Evolutionary conservation across 2,113 vertebrate genomes (phyloP).

Genomic region (Triplophysa rosa): DNA sequence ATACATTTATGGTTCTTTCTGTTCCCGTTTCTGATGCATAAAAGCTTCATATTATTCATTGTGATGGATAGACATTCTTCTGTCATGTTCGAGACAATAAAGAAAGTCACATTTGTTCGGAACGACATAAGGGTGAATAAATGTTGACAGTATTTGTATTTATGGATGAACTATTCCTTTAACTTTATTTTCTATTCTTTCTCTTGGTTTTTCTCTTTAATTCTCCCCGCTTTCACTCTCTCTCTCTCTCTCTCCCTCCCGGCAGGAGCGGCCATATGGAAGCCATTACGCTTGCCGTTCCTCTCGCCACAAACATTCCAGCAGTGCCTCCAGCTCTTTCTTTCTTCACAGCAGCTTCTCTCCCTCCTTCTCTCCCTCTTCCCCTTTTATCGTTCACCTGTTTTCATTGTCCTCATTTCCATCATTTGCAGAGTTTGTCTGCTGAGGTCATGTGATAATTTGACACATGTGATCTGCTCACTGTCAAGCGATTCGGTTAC

Average conservation of each 20-base stretch:
- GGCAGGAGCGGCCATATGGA: conserved; percentile 52
- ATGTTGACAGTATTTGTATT: neutral
- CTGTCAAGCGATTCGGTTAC: neutral
- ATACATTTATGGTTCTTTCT: too few species aligned
- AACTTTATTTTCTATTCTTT: conserved; percentile 36
- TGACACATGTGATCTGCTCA: conserved; percentile 39
- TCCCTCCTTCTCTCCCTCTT: conserved; percentile 54
- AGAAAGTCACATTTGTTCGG: conserved; percentile 39
- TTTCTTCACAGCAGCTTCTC: conserved; percentile 40
- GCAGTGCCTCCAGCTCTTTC: conserved; percentile 50
- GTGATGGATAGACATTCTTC: too few species aligned
- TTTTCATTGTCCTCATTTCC: conserved; percentile 42
- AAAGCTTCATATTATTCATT: too few species aligned
- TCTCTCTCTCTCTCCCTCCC: conserved; percentile 19
- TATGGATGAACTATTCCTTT: neutral
- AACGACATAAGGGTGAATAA: conserved; percentile 61
- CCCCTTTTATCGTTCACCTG: conserved; percentile 53
- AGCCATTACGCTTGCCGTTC: conserved; percentile 52
- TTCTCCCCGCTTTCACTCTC: conserved; percentile 18
- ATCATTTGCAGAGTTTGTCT: conserved; percentile 45
- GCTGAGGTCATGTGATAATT: conserved; percentile 45
- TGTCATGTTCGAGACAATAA: too few species aligned
- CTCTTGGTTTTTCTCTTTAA: conserved; percentile 23
- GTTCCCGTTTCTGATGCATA: too few species aligned
- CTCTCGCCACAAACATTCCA: conserved; percentile 52